These are phyloP conservation scores for Harpalus rufipes DNA, from an alignment of 2,888 invertebrate genomes.

Conservation along the genomic window DNA sequence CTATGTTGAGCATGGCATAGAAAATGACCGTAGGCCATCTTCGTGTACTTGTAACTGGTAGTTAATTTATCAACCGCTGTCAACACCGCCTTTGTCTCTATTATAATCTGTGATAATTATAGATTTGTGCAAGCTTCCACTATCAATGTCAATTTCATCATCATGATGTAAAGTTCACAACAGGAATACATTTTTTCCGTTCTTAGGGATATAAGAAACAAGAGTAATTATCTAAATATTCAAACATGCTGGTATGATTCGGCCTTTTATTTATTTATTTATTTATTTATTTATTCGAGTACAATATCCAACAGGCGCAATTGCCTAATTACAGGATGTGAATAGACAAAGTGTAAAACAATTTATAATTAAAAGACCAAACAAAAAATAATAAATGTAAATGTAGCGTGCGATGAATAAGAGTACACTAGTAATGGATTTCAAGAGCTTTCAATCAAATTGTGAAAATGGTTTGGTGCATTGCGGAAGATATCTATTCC, in stretches of 20 bases:
- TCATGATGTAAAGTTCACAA: neutral
- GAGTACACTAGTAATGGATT: no score
- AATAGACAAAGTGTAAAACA: no score
- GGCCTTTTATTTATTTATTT: no score
- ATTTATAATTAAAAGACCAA: no score
- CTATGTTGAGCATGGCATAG: neutral
- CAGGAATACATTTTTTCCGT: neutral
- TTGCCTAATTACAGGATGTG: no score
- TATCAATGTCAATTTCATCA: conserved; percentile 4
- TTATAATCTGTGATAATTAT: neutral
- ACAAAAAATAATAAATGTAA: no score
- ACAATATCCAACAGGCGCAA: no score
- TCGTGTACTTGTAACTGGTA: neutral
- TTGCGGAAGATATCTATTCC: no score
- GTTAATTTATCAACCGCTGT: neutral
- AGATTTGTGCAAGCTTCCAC: neutral
- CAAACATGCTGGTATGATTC: conserved; percentile 16
- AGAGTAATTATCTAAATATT: neutral
- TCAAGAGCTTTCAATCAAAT: no score
- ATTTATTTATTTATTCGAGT: no score
- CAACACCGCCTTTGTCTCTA: neutral
- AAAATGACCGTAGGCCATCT: neutral
- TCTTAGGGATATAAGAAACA: conserved; percentile 17
- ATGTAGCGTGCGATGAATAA: no score
- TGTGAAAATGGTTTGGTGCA: no score